Percentiles rank a stretch among this genome's conserved stretches.
Conservation (phyloP, 92 coral and sea anemone genomes). For the Epizoanthus rinbou region DNA sequence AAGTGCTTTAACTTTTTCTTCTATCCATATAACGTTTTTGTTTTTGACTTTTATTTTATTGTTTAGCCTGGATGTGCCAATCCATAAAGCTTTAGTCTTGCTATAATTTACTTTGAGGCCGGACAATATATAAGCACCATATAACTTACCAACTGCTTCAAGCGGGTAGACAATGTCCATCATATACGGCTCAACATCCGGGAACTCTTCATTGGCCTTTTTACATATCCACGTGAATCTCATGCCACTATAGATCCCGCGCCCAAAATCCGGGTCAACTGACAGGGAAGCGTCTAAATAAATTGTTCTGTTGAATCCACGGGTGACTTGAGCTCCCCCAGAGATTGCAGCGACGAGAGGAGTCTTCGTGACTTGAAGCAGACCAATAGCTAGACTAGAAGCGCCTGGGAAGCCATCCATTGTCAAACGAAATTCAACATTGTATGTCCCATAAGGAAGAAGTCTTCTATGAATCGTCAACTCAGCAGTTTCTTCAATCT, state of each 20-base stretch:
- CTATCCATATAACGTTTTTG: no score
- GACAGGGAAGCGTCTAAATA: conserved; percentile 65
- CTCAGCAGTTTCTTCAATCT: conserved; percentile 35
- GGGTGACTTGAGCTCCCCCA: conserved; percentile 64
- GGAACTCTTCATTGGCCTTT: conserved; percentile 39
- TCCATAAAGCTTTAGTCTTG: no score
- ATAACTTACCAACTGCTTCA: no score
- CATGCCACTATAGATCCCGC: conserved; percentile 60
- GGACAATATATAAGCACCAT: no score
- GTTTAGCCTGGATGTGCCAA: no score
- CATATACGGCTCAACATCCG: no score
- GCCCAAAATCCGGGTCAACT: conserved; percentile 62
- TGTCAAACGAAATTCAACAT: conserved; percentile 57
- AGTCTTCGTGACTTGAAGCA: conserved; percentile 47
- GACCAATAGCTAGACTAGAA: conserved; percentile 36
- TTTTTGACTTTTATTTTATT: no score
- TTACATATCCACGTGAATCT: conserved; percentile 79
- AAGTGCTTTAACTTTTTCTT: no score
- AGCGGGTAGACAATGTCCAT: no score
- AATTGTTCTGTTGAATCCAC: conserved; percentile 48
- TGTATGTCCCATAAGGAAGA: conserved; percentile 53
- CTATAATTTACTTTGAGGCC: no score
- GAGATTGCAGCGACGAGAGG: conserved; percentile 54
- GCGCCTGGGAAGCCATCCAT: conserved; percentile 8
- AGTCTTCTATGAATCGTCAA: conserved; percentile 58